Evolutionary conservation across 2,888 invertebrate genomes (phyloP).

Genomic region (Eustalomyia histrio): DNA sequence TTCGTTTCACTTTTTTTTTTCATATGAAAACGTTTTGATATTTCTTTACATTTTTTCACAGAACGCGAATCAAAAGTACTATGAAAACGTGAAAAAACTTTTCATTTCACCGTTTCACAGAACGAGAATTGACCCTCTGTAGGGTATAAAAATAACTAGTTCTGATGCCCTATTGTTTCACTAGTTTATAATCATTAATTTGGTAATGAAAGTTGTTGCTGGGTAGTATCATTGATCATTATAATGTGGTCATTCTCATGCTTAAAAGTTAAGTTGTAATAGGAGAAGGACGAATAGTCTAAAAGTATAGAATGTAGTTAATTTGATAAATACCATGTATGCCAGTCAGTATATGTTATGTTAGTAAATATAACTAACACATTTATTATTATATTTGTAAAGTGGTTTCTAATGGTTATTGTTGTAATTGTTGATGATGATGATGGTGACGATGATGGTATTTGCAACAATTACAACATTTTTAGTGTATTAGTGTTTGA

Average conservation of each 20-base stretch:
- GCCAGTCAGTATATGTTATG: neutral
- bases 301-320: neutral
- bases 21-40: no score
- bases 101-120: no score
- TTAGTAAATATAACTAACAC: neutral
- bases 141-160: no score
- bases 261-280: neutral
- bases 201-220: no score
- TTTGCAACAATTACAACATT: neutral
- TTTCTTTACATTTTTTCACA: no score
- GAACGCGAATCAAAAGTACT: no score
- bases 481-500: neutral
- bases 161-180: no score
- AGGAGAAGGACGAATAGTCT: neutral
- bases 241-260: neutral
- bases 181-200: no score
- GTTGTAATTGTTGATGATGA: neutral
- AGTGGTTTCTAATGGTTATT: constrained; percentile 27
- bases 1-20: no score
- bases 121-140: no score
- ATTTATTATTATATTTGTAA: neutral
- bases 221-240: no score
- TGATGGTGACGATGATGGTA: neutral
- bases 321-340: neutral
- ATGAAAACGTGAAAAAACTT: no score